Percentiles rank a stretch among this genome's conserved stretches.
phyloP scores from a whole-genome alignment of 2,113 vertebrate genomes.

The Galemys pyrenaicus region DNA sequence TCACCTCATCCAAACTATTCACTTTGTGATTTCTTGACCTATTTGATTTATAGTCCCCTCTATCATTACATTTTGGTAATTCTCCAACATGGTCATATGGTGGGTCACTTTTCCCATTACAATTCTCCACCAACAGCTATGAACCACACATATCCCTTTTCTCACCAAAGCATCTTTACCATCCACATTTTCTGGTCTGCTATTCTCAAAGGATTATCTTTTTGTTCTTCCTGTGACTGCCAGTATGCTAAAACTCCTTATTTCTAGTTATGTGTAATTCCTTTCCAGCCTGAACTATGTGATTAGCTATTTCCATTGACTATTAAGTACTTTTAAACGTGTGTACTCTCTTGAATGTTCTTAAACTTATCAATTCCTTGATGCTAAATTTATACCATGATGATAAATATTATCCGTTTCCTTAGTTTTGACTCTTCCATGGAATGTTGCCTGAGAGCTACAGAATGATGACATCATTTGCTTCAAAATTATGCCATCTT shows the following conservation, averaged over 20 bases:
- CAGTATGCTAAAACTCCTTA: neutral
- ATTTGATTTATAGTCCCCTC: neutral
- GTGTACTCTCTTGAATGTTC: neutral
- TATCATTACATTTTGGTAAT: neutral
- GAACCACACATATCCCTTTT: neutral
- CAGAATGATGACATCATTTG: neutral
- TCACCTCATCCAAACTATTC: neutral
- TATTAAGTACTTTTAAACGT: neutral
- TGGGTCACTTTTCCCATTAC: neutral
- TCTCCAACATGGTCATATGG: neutral
- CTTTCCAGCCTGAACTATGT: neutral
- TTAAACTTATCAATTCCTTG: neutral
- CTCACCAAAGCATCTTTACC: neutral
- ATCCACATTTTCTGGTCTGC: neutral
- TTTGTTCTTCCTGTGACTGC: neutral
- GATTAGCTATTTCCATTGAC: neutral
- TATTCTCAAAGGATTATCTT: neutral
- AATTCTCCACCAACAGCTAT: neutral
- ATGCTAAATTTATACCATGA: neutral
- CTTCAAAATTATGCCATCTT: neutral
- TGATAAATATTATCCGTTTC: neutral
- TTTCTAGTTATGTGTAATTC: neutral
- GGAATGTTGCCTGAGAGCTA: neutral
- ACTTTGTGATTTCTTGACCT: neutral
- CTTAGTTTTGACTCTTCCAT: conserved; percentile 20